Conservation (phyloP, 1,140 invertebrate genomes). For the Drosophila littoralis region DNA sequence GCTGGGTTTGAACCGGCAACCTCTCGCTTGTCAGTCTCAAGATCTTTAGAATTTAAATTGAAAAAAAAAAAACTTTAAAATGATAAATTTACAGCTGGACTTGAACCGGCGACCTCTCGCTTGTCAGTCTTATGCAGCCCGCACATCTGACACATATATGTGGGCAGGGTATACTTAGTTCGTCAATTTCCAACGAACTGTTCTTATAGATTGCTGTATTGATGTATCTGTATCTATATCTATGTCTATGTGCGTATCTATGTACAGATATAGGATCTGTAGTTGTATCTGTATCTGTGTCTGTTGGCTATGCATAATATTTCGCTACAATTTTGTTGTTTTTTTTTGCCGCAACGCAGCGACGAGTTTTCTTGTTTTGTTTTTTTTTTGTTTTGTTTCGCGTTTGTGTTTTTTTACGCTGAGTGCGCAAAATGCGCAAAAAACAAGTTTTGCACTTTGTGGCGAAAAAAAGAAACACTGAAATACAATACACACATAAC, state of each 20-base stretch:
- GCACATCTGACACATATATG: not conserved
- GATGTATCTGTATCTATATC: slow-evolving; percentile 37
- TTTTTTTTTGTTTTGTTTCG: slow-evolving; percentile 60
- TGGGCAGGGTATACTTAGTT: not conserved
- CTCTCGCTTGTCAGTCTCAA: too few relatives aligned
- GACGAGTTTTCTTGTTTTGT: slow-evolving; percentile 46
- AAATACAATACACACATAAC: slow-evolving; percentile 27
- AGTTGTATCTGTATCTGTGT: slow-evolving; percentile 23
- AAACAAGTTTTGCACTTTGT: slow-evolving; percentile 80
- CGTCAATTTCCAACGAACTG: not conserved
- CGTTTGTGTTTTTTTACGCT: slow-evolving; percentile 67
- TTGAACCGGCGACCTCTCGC: too few relatives aligned
- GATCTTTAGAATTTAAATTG: too few relatives aligned
- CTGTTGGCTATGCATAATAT: slow-evolving; percentile 48
- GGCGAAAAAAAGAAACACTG: slow-evolving; percentile 43
- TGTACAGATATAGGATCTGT: slow-evolving; percentile 7
- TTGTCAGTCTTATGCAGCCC: too few relatives aligned
- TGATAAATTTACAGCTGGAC: too few relatives aligned
- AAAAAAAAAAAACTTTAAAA: too few relatives aligned
- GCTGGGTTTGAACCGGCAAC: too few relatives aligned
- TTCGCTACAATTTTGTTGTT: slow-evolving; percentile 51
- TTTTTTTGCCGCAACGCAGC: slow-evolving; percentile 47
- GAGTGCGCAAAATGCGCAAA: slow-evolving; percentile 82
- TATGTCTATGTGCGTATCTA: slow-evolving; percentile 2
- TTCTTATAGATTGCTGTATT: slow-evolving; percentile 18